Conservation (phyloP, 92 coral and sea anemone species). For the Epizoanthus ramosus region DNA sequence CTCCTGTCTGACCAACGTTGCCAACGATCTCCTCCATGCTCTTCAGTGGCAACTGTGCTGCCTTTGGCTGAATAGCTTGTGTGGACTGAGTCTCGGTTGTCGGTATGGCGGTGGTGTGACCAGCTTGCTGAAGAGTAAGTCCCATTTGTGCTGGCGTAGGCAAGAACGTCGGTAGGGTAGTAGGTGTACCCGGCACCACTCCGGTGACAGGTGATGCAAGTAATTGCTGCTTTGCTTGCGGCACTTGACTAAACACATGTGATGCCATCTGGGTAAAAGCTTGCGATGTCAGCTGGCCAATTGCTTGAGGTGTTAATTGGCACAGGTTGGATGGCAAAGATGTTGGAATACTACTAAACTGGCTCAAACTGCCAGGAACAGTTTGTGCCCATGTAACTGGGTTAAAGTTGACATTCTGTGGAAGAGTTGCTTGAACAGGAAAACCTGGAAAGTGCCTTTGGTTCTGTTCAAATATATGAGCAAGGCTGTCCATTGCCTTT, state of each 20-base stretch:
- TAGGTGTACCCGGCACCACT: neutral
- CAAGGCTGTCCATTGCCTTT: slow-evolving; percentile 35
- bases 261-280: slow-evolving; percentile 33
- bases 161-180: slow-evolving; percentile 7
- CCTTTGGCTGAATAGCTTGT: slow-evolving; percentile 40
- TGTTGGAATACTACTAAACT: slow-evolving; percentile 30
- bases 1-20: slow-evolving; percentile 71
- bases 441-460: slow-evolving; percentile 35
- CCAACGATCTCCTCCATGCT: slow-evolving; percentile 91
- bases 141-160: slow-evolving; percentile 19
- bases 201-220: neutral
- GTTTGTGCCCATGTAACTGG: slow-evolving; percentile 41
- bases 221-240: slow-evolving; percentile 33
- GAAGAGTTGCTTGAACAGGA: slow-evolving; percentile 26
- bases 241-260: slow-evolving; percentile 37
- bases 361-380: slow-evolving; percentile 20
- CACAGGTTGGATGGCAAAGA: slow-evolving; percentile 17
- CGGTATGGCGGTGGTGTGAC: slow-evolving; percentile 29
- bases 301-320: slow-evolving; percentile 8
- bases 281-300: slow-evolving; percentile 12
- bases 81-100: slow-evolving; percentile 31
- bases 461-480: slow-evolving; percentile 37
- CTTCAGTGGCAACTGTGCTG: slow-evolving; percentile 74
- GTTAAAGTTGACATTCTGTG: slow-evolving; percentile 22
- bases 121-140: slow-evolving; percentile 1